Evolutionary conservation across 1,140 invertebrate species (phyloP).

Genomic region (Gryllus bimaculatus): DNA sequence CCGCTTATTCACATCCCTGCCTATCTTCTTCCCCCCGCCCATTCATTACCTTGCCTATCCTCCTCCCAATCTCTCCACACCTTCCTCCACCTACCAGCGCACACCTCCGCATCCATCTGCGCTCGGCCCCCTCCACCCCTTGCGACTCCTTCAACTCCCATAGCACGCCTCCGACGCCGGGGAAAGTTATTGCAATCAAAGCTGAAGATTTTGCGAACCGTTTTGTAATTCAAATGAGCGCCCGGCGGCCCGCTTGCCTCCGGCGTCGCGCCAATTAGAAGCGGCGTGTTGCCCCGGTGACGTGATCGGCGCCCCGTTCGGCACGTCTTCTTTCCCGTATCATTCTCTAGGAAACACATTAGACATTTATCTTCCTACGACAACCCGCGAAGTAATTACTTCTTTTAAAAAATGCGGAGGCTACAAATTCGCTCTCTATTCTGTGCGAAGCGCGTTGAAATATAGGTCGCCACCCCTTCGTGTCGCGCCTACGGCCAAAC

Average conservation of each 20-base stretch:
- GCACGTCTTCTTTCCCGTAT: background rate
- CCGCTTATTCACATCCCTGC: too few relatives aligned
- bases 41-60: too few relatives aligned
- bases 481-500: too few relatives aligned
- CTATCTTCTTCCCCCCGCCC: too few relatives aligned
- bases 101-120: too few relatives aligned
- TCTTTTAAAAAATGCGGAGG: background rate
- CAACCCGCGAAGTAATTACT: background rate
- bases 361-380: background rate
- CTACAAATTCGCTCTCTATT: background rate
- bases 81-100: too few relatives aligned
- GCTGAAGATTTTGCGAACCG: background rate
- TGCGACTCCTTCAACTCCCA: too few relatives aligned
- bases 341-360: background rate
- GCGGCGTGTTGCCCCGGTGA: background rate
- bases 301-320: background rate
- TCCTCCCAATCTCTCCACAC: too few relatives aligned
- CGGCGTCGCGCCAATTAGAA: background rate
- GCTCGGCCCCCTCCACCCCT: too few relatives aligned
- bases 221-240: slow-evolving; percentile 5
- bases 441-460: too few relatives aligned
- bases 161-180: too few relatives aligned
- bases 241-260: background rate
- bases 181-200: slow-evolving; percentile 5
- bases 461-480: too few relatives aligned